These are phyloP conservation scores for Mionectes olivaceus DNA, from an alignment of 2,797 vertebrate species.

Conservation along the genomic window DNA sequence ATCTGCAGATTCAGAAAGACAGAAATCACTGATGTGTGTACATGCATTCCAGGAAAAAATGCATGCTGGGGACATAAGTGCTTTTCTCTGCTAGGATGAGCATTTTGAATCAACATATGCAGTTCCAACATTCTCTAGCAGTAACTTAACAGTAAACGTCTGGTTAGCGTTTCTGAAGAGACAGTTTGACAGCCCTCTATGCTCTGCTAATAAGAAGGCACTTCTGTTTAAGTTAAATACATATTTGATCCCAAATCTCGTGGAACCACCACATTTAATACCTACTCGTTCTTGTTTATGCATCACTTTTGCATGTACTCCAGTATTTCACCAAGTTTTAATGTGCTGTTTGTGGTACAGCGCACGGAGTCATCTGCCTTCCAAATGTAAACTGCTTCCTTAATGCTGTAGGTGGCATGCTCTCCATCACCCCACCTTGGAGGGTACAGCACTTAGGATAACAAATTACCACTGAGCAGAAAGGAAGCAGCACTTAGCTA, in stretches of 20 bases:
- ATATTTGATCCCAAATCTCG: neutral
- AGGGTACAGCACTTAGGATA: neutral
- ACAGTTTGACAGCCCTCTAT: slow-evolving; percentile 29
- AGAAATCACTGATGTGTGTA: slow-evolving; percentile 2
- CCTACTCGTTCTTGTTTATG: neutral
- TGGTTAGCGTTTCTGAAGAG: slow-evolving; percentile 53
- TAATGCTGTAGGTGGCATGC: neutral
- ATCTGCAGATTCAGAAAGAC: slow-evolving; percentile 16
- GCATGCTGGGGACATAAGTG: slow-evolving; percentile 3
- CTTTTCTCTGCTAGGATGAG: slow-evolving; percentile 43
- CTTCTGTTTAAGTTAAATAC: slow-evolving; percentile 13
- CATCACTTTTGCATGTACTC: neutral
- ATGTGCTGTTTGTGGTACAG: neutral
- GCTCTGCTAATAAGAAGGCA: slow-evolving; percentile 21
- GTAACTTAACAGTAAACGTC: slow-evolving; percentile 47
- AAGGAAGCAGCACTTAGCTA: slow-evolving; percentile 35
- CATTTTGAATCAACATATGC: slow-evolving; percentile 51
- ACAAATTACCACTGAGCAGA: neutral
- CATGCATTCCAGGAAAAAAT: slow-evolving; percentile 26
- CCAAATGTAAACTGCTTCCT: neutral
- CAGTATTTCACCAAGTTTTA: neutral
- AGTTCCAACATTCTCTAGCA: slow-evolving; percentile 15
- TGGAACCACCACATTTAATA: neutral
- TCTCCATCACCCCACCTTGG: neutral
- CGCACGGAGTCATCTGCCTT: neutral